Evolutionary conservation across 2,797 vertebrate species (phyloP), one percentile per base, ranked within the genome.

Genomic region (Bufotes viridis): DNA sequence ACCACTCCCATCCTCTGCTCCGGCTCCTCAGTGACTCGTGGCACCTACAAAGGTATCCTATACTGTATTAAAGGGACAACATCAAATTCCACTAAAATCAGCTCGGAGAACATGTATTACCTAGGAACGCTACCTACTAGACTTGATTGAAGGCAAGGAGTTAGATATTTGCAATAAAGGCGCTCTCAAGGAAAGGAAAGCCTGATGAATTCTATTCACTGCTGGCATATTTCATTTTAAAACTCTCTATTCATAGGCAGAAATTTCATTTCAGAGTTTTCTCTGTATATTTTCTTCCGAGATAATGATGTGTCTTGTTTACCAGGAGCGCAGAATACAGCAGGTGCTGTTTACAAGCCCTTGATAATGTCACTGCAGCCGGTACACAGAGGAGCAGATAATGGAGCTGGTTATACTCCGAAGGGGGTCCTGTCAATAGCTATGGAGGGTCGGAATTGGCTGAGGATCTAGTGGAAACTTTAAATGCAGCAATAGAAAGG

Each of bases 291-390:
- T 83, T 82, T 78, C 80, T 58, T 57, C 3, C 20, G 9, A 84
- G 87, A 83, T 88, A 88, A 88, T 82, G 60, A 67, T 75, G 57
- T 87, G 82, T 75, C 79, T 81, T 78, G 81, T 78, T 88, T 84
- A 76, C 24, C 10, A 7, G n/a, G 85, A 74, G 53, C 26, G 7
- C 17, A 60, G 81, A 78, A 42, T 88, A 42, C 51, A 79, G 24
- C 87, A 65, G 58, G 61, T 84, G 87, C 58, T 65, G 80, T 87
- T 87, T 82, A 63, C 80, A 82, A 67, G 86, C 70, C 18, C 75
- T 84, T 61, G 61, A 84, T 88, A 79, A 78, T 84, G 70, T 88
- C 81, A 69, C 29, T 58, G 61, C 42, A 29, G 34, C 42, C 81
- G 29, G 74, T 67, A 78, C 79, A 70, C 81, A 22, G 26, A 29